Evolutionary conservation across 2,797 vertebrate species (phyloP).

Genomic region (Tachyglossus aculeatus): DNA sequence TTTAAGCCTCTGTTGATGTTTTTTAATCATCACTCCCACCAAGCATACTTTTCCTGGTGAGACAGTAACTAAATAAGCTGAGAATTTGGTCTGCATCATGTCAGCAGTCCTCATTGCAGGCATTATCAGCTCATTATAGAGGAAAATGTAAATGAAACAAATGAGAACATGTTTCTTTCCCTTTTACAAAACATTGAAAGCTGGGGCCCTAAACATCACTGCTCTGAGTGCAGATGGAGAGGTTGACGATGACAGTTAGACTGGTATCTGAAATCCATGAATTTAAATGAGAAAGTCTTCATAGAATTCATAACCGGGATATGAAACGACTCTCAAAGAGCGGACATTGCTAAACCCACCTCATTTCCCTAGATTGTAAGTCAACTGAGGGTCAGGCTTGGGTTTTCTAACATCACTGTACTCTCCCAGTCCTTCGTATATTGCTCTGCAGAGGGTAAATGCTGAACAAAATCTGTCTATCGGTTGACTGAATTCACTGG

Average conservation of each 20-base stretch:
- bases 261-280: too few relatives aligned
- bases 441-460: too few relatives aligned
- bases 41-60: slow-evolving; percentile 59
- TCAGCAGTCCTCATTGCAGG: slow-evolving; percentile 56
- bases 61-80: slow-evolving; percentile 64
- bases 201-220: slow-evolving; percentile 8
- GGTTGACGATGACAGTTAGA: not conserved
- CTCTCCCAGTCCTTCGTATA: too few relatives aligned
- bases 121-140: slow-evolving; percentile 65
- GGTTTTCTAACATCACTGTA: too few relatives aligned
- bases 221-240: slow-evolving; percentile 18
- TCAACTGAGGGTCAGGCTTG: too few relatives aligned
- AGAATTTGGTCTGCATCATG: slow-evolving; percentile 65
- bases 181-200: slow-evolving; percentile 32
- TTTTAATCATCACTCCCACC: slow-evolving; percentile 70
- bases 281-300: too few relatives aligned
- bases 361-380: too few relatives aligned
- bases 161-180: slow-evolving; percentile 46
- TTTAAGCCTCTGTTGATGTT: slow-evolving; percentile 49
- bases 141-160: slow-evolving; percentile 58
- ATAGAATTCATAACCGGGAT: too few relatives aligned
- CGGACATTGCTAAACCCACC: too few relatives aligned
- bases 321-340: too few relatives aligned
- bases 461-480: too few relatives aligned
- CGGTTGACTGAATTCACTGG: too few relatives aligned